Evolutionary conservation across 2,888 invertebrate species (phyloP).

Genomic region (Perdita meconis): DNA sequence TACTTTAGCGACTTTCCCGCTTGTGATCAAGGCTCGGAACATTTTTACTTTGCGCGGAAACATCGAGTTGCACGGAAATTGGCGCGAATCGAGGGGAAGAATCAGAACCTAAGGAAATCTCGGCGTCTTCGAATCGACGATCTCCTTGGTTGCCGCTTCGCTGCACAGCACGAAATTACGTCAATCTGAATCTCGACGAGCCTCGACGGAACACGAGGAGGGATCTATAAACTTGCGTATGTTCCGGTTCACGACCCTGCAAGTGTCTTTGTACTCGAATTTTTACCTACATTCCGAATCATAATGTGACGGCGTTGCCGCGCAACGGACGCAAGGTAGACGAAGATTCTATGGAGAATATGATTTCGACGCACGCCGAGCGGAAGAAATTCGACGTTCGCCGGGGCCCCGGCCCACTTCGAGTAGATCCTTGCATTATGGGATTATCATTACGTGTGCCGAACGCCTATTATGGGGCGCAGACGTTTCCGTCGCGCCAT

Average conservation of each 20-base stretch:
- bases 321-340: slow-evolving; percentile 9
- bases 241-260: slow-evolving; percentile 5
- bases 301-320: slow-evolving; percentile 10
- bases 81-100: neutral
- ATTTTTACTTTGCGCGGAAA: neutral
- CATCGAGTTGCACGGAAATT: too few relatives aligned
- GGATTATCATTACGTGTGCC: slow-evolving; percentile 72
- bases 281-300: slow-evolving; percentile 12
- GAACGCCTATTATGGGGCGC: slow-evolving; percentile 59
- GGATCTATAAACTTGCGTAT: slow-evolving; percentile 22
- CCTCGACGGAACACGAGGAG: neutral
- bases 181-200: slow-evolving; percentile 22
- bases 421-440: slow-evolving; percentile 66
- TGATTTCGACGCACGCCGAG: slow-evolving; percentile 61
- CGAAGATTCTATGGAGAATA: slow-evolving; percentile 57
- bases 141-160: slow-evolving; percentile 12
- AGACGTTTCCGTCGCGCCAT: slow-evolving; percentile 47
- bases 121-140: neutral
- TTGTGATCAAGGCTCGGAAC: neutral
- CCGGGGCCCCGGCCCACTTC: slow-evolving; percentile 56
- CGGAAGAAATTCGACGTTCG: slow-evolving; percentile 68
- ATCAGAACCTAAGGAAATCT: neutral
- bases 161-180: slow-evolving; percentile 34
- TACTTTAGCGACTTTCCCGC: neutral
- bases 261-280: slow-evolving; percentile 9